Base-by-base conservation (phyloP, 2,797 vertebrate genomes). In the Arvicola amphibius region DNA sequence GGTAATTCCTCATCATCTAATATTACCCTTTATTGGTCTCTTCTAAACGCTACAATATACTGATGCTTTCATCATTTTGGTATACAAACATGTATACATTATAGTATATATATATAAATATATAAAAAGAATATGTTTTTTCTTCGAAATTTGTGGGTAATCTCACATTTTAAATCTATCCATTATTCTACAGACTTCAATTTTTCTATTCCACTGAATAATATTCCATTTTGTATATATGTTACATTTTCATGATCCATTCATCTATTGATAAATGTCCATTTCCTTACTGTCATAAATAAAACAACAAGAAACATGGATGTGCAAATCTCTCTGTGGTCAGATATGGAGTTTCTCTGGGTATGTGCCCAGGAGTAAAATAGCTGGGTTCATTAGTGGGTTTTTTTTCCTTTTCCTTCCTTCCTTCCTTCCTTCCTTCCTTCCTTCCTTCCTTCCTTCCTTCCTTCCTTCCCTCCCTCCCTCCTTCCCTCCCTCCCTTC, bases 321-420 rank as follows among this genome's bases (percentile, higher is more conserved):
- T 25, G 6, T 67, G 6, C 12, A 86, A 86, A 51, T 67, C 51
- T 86, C 83, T 69, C 63, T 27, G 16, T 16, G 43, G 21, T 14
- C 32, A 69, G 63, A 69, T 51, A 51, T 3, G 21, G 63, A 51
- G 43, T 51, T 69, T 69, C 63, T 86, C 63, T 69, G 83, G 32
- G 14, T 86, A 86, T 37, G 25, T 37, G 11, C 43, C 21, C 19
- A 51, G 43, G 63, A 69, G 32, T 25, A 85, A 86, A n/a, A 25
- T 48, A 69, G 34, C 4, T 86, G 83, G 61, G 32, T 48, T n/a
- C 32, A 16, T 86, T 51, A 13, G 32, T 1, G 9, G 43, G 1
- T 0, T n/a, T n/a, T 46, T 3, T 23, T 21, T 4, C 8, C 0
- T 19, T 17, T 48, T 9, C 4, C 14, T 46, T 4, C 14, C 14